Percentiles rank a stretch among this genome's conserved stretches.
phyloP scores from a whole-genome alignment of 2,797 vertebrate genomes.

The Anabas testudineus region DNA sequence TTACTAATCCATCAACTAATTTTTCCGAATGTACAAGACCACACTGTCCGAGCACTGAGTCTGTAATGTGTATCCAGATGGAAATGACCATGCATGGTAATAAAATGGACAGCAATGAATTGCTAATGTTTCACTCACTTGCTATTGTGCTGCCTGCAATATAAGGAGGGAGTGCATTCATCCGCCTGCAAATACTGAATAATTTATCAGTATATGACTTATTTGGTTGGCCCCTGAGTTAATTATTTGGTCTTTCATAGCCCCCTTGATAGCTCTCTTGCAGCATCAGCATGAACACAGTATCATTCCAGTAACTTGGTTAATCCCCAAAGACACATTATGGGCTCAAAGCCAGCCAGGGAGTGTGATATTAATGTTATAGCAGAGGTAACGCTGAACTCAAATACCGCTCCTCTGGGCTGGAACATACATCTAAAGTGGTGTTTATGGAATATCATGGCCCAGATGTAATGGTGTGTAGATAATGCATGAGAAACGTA shows the following conservation, averaged over 20 bases:
- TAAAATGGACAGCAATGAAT: conserved; percentile 55
- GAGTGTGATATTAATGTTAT: conserved; percentile 45
- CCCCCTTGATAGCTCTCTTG: conserved; percentile 71
- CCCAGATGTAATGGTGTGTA: conserved; percentile 59
- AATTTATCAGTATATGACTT: conserved; percentile 82
- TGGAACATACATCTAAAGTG: conserved; percentile 50
- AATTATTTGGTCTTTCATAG: conserved; percentile 80
- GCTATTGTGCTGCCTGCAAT: conserved; percentile 61
- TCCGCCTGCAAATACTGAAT: conserved; percentile 76
- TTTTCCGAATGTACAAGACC: conserved; percentile 16
- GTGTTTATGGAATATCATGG: conserved; percentile 61
- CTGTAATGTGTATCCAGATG: conserved; percentile 12
- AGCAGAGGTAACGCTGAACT: conserved; percentile 21
- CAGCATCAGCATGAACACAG: conserved; percentile 64
- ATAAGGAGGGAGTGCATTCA: conserved; percentile 60
- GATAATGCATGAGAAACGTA: conserved; percentile 67
- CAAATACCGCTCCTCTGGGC: conserved; percentile 22
- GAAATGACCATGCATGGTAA: conserved; percentile 35
- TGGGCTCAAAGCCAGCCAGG: conserved; percentile 34
- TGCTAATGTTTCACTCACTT: conserved; percentile 48
- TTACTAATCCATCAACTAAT: neutral
- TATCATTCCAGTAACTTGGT: conserved; percentile 69
- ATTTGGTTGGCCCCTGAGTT: conserved; percentile 79
- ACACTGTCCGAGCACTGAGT: conserved; percentile 8
- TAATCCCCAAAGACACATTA: conserved; percentile 67